Conservation (phyloP, 2,888 invertebrate species). For the Athrips mouffetella region DNA sequence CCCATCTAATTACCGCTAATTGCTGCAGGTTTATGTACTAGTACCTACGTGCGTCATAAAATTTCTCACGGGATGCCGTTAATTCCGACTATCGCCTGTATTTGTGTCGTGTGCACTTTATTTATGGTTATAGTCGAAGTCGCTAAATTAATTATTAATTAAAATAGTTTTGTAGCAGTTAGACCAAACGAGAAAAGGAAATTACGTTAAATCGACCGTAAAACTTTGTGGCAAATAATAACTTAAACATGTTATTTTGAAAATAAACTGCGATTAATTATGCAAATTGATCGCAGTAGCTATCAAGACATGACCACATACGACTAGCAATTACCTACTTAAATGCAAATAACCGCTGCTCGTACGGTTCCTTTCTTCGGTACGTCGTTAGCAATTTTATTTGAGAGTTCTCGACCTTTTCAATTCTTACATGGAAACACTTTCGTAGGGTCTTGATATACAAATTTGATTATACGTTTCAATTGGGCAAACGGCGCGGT, state of each 20-base stretch:
- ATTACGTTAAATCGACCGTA: background rate
- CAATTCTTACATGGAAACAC: slow-evolving; percentile 53
- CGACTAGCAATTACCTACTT: slow-evolving; percentile 45
- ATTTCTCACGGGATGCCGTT: slow-evolving; percentile 54
- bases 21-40: slow-evolving; percentile 60
- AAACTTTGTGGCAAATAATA: background rate
- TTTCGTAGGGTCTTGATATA: slow-evolving; percentile 54
- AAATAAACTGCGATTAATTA: background rate
- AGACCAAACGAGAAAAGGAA: slow-evolving; percentile 10
- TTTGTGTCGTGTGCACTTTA: slow-evolving; percentile 30
- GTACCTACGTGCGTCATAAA: slow-evolving; percentile 64
- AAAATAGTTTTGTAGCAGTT: slow-evolving; percentile 25
- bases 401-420: slow-evolving; percentile 44
- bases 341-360: slow-evolving; percentile 56
- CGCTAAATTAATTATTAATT: slow-evolving; percentile 10
- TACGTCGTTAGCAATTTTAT: slow-evolving; percentile 61
- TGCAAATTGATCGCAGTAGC: slow-evolving; percentile 52
- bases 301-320: slow-evolving; percentile 35
- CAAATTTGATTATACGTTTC: slow-evolving; percentile 57
- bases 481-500: slow-evolving; percentile 48
- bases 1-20: slow-evolving; percentile 74
- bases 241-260: background rate
- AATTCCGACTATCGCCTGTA: slow-evolving; percentile 52
- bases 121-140: slow-evolving; percentile 11
- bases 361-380: slow-evolving; percentile 32